Conservation (phyloP, 2,888 invertebrate species). For the Oscheius sp. region DNA sequence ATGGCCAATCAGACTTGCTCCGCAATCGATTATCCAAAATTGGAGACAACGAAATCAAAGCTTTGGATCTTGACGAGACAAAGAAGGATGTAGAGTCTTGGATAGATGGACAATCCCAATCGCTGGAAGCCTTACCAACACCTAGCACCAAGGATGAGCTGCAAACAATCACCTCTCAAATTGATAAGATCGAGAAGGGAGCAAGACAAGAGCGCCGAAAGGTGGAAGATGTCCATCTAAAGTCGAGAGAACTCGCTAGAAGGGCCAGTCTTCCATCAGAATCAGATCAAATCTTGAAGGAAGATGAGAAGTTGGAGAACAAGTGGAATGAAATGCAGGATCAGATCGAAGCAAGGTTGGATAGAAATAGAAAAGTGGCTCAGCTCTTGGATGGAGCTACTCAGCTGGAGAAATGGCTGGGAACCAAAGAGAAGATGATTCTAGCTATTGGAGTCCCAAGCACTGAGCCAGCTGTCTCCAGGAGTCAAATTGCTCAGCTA, state of each 20-base stretch:
- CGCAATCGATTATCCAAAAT: slow-evolving; percentile 39
- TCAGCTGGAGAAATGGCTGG: slow-evolving; percentile 84
- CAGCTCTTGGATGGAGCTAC: slow-evolving; percentile 90
- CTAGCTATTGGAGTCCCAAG: slow-evolving; percentile 93
- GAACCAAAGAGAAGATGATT: slow-evolving; percentile 93
- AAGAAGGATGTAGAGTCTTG: slow-evolving; percentile 51
- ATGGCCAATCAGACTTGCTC: slow-evolving; percentile 36
- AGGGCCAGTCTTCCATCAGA: slow-evolving; percentile 42
- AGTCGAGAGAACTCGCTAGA: slow-evolving; percentile 39
- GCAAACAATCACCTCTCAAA: slow-evolving; percentile 30
- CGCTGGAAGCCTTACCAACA: slow-evolving; percentile 16
- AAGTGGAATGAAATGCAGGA: slow-evolving; percentile 49
- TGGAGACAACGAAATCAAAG: slow-evolving; percentile 47
- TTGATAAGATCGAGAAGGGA: slow-evolving; percentile 43
- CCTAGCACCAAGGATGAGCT: slow-evolving; percentile 39
- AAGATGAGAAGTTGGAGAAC: slow-evolving; percentile 46
- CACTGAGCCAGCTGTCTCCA: slow-evolving; percentile 84
- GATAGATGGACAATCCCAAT: slow-evolving; percentile 45
- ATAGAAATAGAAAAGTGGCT: slow-evolving; percentile 82
- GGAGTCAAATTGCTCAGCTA: slow-evolving; percentile 43
- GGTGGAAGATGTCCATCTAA: slow-evolving; percentile 41
- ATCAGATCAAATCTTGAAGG: slow-evolving; percentile 30
- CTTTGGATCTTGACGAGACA: slow-evolving; percentile 48
- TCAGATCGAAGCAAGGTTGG: slow-evolving; percentile 38
- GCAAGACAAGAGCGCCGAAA: slow-evolving; percentile 40